These are phyloP conservation scores for Terrapene triunguis DNA, from an alignment of 2,113 vertebrate species.

Conservation along the genomic window DNA sequence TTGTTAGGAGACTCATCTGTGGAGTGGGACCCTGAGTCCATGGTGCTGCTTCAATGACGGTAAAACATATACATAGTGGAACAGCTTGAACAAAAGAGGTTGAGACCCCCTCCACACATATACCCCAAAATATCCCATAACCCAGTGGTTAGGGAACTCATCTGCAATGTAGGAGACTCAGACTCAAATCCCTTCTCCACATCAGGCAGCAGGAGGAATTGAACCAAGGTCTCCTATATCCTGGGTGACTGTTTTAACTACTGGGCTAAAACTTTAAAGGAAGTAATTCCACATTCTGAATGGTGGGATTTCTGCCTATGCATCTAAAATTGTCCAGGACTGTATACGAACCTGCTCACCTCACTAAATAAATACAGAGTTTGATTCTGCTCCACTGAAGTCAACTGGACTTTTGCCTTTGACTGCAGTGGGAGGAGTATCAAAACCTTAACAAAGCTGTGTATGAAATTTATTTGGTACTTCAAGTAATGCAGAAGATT, in stretches of 20 bases:
- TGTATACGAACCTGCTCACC: neutral
- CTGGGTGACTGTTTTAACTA: neutral
- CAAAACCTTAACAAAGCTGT: accelerated
- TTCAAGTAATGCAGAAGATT: neutral
- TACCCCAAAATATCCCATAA: neutral
- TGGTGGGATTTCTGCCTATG: neutral
- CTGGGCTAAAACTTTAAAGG: neutral
- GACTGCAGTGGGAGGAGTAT: neutral
- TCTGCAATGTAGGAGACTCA: neutral
- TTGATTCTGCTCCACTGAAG: neutral
- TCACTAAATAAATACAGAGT: neutral
- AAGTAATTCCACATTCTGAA: neutral
- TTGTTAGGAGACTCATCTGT: too few species aligned
- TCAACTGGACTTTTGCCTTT: neutral
- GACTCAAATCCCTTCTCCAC: neutral
- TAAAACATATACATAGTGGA: too few species aligned
- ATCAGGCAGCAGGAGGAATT: neutral
- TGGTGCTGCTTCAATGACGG: too few species aligned
- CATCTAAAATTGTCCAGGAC: neutral
- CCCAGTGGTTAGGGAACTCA: neutral
- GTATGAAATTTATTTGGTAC: neutral
- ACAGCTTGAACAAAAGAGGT: too few species aligned
- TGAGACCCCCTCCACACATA: too few species aligned
- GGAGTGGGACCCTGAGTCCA: too few species aligned
- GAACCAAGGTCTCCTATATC: neutral